These are phyloP conservation scores for Urosaurus nigricauda DNA, from an alignment of 2,797 vertebrate genomes.

Conservation along the genomic window DNA sequence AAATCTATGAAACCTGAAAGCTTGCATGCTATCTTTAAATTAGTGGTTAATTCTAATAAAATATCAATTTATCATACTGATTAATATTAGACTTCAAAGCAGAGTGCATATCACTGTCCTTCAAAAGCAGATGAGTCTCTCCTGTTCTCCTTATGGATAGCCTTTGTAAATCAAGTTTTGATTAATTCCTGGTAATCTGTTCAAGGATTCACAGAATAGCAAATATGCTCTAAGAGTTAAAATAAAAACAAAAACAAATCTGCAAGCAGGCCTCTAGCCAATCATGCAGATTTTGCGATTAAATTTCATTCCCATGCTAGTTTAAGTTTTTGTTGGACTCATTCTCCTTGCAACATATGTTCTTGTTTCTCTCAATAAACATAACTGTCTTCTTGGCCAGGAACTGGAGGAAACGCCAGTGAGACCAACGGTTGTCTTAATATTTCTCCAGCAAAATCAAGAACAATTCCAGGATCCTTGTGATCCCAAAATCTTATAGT, in stretches of 20 bases:
- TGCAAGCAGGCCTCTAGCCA: constrained; percentile 22
- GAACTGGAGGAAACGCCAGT: constrained; percentile 52
- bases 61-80: not conserved
- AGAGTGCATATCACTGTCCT: not conserved
- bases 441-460: constrained; percentile 46
- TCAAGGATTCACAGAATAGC: constrained; percentile 7
- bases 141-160: not conserved
- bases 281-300: constrained; percentile 42
- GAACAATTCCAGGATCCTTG: constrained; percentile 26
- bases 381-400: constrained; percentile 64
- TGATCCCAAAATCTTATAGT: constrained; percentile 26
- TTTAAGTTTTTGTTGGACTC: constrained; percentile 71
- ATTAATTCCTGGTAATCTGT: constrained; percentile 2
- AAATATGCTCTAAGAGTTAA: constrained; percentile 1
- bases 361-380: constrained; percentile 78
- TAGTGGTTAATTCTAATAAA: not conserved
- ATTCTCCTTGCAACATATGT: constrained; percentile 70
- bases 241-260: not conserved
- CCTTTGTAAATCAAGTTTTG: not conserved
- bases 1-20: not conserved
- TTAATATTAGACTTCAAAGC: not conserved
- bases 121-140: not conserved
- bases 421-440: constrained; percentile 58
- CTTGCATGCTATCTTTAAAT: not conserved
- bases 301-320: constrained; percentile 62